Base-by-base conservation (phyloP, 2,888 invertebrate genomes). In the Rhamnusium bicolor region DNA sequence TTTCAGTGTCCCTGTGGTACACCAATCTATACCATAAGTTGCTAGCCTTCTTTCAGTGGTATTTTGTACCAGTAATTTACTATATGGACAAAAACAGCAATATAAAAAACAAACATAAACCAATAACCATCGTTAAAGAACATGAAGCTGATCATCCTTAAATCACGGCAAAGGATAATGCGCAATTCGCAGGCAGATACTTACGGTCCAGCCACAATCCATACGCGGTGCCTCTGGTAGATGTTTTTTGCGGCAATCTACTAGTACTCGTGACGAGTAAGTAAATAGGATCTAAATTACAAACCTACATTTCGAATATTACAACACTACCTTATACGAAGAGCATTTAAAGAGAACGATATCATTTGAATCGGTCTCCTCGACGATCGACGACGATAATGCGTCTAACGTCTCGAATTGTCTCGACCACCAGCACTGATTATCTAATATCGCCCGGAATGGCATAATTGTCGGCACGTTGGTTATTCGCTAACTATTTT, bases 351-450 rank as follows among this genome's bases (percentile, higher is more conserved):
- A 72, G 72, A 54, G 80, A 83, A 82, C 81, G 75, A 78, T 81
- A 81, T 79, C 80, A 82, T 82, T 82, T 82, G 80, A 82, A 82
- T 82, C 81, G 82, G 81, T 81, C 76, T 72, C 73, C 76, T 73
- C 63, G 71, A 53, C 71, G 69, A 73, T 74, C 74, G 75, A 71
- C 74, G 72, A 72, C 77, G 40, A 67, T 77, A 78, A 77, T 77
- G 74, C 69, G 73, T 79, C 77, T 76, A 80, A 79, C 73, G 79
- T 79, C 77, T 71, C 72, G 73, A 69, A 68, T 53, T 74, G 74
- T 73, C 75, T 73, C 84, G 85, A 85, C 85, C 85, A 85, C 85
- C 85, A 75, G 85, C 84, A 84, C 85, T 84, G 85, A 85, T 85
- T 85, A 82, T 84, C 84, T 84, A 84, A 84, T 85, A 83, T 80